Evolutionary conservation across 2,113 vertebrate genomes (phyloP), one percentile per base, ranked within the genome.

Genomic region (Sminthopsis crassicaudata): DNA sequence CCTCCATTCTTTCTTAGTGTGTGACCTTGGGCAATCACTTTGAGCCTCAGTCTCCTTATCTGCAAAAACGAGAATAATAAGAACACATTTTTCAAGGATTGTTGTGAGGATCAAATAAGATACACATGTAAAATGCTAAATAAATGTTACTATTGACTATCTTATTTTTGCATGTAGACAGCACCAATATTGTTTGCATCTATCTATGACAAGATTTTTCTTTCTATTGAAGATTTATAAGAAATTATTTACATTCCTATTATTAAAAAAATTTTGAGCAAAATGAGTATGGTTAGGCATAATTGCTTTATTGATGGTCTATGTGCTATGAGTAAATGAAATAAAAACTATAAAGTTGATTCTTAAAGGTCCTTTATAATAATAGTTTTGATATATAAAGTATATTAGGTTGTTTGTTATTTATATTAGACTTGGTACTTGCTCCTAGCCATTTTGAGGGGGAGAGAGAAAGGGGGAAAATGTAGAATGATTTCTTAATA

Each of bases 31-130:
- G 10, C 12, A 90, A 76, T 1, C 30, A 14, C 27, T 91, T 57
- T 94, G 51, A 27, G 89, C 19, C 46, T 30, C 14, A 95, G 30
- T 93, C 94, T 95, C 50, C 53, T 30, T 36, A 53, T 52, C 94
- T 95, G 90, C 46, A 48, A 94, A 48, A 88, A 89, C 88, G 11
- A 25, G 19, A 27, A 46, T 48, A 11, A 91, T 36, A 46, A 60
- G 26, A 90, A 42, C 46, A 42, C 22, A 2, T 8, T 23, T 22
- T n/a, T 6, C 3, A 23, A 52, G 52, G 27, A 60, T 46, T 57
- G 27, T 90, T 92, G 42, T 52, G 50, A 89, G 89, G 23, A 46
- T 53, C 89, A 55, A 22, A 90, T 90, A 22, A 88, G 90, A 89
- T 3, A 54, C 11, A 3, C 4, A 50, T 0, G 4, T 16, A 3